phyloP scores from a whole-genome alignment of 2,888 invertebrate genomes.

The Mimas tiliae region DNA sequence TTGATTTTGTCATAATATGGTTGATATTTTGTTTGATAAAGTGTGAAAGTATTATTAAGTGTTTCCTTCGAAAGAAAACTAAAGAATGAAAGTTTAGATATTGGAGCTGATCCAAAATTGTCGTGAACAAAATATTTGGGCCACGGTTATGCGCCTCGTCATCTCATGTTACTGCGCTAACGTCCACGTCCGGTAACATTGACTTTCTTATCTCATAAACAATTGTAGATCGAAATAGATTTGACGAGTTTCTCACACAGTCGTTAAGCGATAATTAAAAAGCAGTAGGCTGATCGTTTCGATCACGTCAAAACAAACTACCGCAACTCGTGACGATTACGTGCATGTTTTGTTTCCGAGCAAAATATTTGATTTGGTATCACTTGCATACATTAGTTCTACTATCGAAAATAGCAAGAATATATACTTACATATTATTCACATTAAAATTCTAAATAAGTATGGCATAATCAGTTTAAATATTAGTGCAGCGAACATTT shows the following conservation, averaged over 20 bases:
- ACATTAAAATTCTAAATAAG: conserved; percentile 4
- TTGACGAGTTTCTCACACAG: conserved; percentile 52
- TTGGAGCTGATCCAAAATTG: conserved; percentile 76
- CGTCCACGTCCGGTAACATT: conserved; percentile 80
- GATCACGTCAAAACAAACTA: conserved; percentile 23
- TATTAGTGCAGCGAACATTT: not conserved
- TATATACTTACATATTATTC: too few species aligned
- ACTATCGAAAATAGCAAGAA: not conserved
- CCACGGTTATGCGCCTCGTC: conserved; percentile 73
- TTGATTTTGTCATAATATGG: conserved; percentile 1
- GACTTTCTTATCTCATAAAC: conserved; percentile 78
- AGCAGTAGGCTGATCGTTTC: conserved; percentile 31
- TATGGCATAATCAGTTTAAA: not conserved
- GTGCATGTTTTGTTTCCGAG: not conserved
- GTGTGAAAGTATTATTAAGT: conserved; percentile 10
- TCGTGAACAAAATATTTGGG: conserved; percentile 74
- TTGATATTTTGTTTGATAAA: conserved; percentile 12
- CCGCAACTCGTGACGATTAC: not conserved
- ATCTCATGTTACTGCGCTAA: conserved; percentile 71
- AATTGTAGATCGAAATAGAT: conserved; percentile 65
- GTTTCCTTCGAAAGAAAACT: conserved; percentile 49
- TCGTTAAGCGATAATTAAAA: conserved; percentile 48
- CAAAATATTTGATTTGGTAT: not conserved
- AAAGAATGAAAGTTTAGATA: conserved; percentile 71
- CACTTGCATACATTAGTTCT: not conserved